These are phyloP conservation scores for Cerceris ruficornis DNA, from an alignment of 2,888 invertebrate species.

Conservation along the genomic window DNA sequence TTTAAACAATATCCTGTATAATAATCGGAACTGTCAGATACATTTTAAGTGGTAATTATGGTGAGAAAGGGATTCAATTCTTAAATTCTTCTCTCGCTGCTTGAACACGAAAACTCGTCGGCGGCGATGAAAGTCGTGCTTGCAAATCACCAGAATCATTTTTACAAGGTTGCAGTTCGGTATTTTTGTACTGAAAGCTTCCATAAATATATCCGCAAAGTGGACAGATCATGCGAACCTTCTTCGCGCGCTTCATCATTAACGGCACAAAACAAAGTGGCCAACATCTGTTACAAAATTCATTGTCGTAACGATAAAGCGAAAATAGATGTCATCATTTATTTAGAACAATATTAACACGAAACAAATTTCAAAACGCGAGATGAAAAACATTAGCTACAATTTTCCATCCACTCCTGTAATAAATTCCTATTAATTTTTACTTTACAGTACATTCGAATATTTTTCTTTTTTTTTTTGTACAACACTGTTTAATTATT, in stretches of 20 bases:
- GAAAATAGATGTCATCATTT: too few relatives aligned
- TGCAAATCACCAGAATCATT: constrained; percentile 38
- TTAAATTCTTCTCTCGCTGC: constrained; percentile 14
- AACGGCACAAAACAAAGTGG: constrained; percentile 67
- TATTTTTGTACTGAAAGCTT: constrained; percentile 50
- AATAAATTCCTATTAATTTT: too few relatives aligned
- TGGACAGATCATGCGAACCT: constrained; percentile 64
- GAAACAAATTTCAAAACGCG: too few relatives aligned
- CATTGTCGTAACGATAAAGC: neutral
- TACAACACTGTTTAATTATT: too few relatives aligned
- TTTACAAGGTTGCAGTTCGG: constrained; percentile 42
- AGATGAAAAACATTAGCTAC: too few relatives aligned
- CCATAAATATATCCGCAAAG: constrained; percentile 65
- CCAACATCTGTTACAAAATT: constrained; percentile 57
- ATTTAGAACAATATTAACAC: too few relatives aligned
- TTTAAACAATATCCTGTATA: neutral
- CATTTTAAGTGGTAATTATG: neutral
- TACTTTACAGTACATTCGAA: too few relatives aligned
- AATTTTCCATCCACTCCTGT: too few relatives aligned
- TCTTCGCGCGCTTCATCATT: constrained; percentile 67
- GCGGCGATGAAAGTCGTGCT: constrained; percentile 41
- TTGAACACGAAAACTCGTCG: constrained; percentile 36
- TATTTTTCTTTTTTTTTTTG: too few relatives aligned
- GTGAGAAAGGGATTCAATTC: neutral
- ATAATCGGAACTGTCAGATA: neutral